Percentiles rank a stretch among this genome's conserved stretches.
Conservation (phyloP, 1,140 invertebrate genomes). For the Atta colombica region DNA sequence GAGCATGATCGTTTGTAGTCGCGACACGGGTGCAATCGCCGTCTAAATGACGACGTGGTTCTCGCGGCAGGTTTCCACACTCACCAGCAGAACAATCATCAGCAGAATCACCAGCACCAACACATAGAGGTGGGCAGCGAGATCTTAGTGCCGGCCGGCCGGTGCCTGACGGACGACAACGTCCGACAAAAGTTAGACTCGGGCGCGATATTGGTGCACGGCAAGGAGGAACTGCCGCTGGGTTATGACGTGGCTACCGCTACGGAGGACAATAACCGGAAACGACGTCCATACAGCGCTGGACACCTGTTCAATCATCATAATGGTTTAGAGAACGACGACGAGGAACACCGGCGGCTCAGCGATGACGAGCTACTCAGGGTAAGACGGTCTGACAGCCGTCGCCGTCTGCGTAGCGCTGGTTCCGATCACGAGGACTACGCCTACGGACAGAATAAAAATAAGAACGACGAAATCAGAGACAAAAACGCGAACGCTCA, state of each 20-base stretch:
- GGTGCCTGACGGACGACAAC: conserved; percentile 82
- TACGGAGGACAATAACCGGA: conserved; percentile 66
- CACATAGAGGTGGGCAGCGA: conserved; percentile 86
- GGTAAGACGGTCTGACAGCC: conserved; percentile 49
- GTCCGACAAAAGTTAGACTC: conserved; percentile 83
- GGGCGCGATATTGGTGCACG: conserved; percentile 87
- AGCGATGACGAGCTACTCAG: conserved; percentile 72
- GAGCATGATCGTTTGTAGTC: conserved; percentile 47
- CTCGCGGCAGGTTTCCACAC: conserved; percentile 79
- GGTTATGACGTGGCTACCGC: conserved; percentile 67
- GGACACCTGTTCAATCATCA: conserved; percentile 67
- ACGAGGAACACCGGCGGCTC: conserved; percentile 64
- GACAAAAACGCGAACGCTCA: conserved; percentile 82
- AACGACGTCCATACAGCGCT: conserved; percentile 71
- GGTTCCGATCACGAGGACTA: conserved; percentile 73
- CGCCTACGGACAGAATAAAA: conserved; percentile 59
- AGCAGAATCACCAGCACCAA: conserved; percentile 76
- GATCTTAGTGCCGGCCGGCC: conserved; percentile 79
- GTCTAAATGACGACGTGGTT: conserved; percentile 67
- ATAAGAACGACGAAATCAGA: conserved; percentile 72
- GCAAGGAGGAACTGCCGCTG: conserved; percentile 90
- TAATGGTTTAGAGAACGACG: conserved; percentile 66
- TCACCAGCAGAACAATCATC: conserved; percentile 65
- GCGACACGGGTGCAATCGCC: conserved; percentile 72
- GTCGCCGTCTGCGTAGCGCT: conserved; percentile 59